These are phyloP conservation scores for Scrobipalpa costella DNA, from an alignment of 2,888 invertebrate species.

Conservation along the genomic window DNA sequence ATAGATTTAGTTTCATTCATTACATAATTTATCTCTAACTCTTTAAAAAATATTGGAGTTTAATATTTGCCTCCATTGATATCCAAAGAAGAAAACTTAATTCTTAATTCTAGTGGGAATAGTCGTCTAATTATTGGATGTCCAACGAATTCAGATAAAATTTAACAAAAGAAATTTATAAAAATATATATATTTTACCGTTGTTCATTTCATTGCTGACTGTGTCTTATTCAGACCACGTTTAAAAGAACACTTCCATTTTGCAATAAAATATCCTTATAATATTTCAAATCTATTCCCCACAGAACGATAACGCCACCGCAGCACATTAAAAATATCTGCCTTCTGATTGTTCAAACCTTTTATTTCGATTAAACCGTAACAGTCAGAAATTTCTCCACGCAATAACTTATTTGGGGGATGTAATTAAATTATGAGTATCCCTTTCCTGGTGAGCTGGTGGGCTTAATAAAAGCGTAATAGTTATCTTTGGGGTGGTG, in stretches of 20 bases:
- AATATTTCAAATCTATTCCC: neutral
- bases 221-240: too few relatives aligned
- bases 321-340: constrained; percentile 3
- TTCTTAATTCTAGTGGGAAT: too few relatives aligned
- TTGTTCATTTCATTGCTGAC: too few relatives aligned
- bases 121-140: too few relatives aligned
- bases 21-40: too few relatives aligned
- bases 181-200: too few relatives aligned
- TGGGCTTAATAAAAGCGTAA: constrained; percentile 76
- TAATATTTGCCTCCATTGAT: too few relatives aligned
- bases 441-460: constrained; percentile 69
- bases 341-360: constrained; percentile 24
- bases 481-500: constrained; percentile 68
- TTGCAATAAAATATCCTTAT: neutral
- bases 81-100: too few relatives aligned
- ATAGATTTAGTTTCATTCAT: neutral
- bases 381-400: constrained; percentile 45
- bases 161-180: too few relatives aligned
- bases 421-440: constrained; percentile 76
- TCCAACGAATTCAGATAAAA: too few relatives aligned
- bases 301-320: neutral
- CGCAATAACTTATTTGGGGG: constrained; percentile 61
- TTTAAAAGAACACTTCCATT: neutral
- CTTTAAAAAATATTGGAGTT: too few relatives aligned
- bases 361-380: constrained; percentile 50